Base-by-base conservation (phyloP, 2,888 invertebrate genomes). In the Ichneumoninae sp. region DNA sequence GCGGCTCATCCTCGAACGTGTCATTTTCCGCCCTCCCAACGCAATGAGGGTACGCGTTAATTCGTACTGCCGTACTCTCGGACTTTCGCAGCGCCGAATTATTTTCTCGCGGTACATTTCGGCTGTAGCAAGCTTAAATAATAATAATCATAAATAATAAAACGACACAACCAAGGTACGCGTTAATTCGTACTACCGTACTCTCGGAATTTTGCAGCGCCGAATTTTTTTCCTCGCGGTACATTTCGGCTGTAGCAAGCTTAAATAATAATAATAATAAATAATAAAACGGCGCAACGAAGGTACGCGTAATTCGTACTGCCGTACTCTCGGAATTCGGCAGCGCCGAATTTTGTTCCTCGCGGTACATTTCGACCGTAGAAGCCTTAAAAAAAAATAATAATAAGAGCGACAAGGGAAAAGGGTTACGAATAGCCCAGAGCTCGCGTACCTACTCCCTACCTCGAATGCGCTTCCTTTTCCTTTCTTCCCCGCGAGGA, bases 401-500 rank as follows among this genome's bases (percentile, higher is more conserved):
- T 50, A 16, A 13, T 16, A 52, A 52, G n/a, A 40, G 10, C 5
- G 40, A 16, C 16, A 13, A 47, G 16, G 44, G 16, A 16, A 47
- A 47, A 47, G 44, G 44, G 16, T 47, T 26, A 26, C 22, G 57
- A 57, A 22, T 26, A 57, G 22, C 26, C 22, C 54, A 52, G n/a
- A 52, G n/a, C 65, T 22, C 62, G 40, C 30, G 19, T 62, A 26
- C 57, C n/a, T 6, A 13, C 3, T 50, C 40, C 47, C 47, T 47
- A 3, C 22, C 69, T 47, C 40, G 60, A 33, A 40, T 52, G 62
- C 68, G 19, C 83, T 72, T 70, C 60, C 60, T 69, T n/a, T 72
- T 40, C 77, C 36, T 30, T 71, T 22, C 54, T 36, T 36, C 19
- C 26, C 80, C 70, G 68, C 26, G 13, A 57, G 84, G 69, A 78